Conservation (phyloP, 2,113 vertebrate species). For the Empidonax traillii region DNA sequence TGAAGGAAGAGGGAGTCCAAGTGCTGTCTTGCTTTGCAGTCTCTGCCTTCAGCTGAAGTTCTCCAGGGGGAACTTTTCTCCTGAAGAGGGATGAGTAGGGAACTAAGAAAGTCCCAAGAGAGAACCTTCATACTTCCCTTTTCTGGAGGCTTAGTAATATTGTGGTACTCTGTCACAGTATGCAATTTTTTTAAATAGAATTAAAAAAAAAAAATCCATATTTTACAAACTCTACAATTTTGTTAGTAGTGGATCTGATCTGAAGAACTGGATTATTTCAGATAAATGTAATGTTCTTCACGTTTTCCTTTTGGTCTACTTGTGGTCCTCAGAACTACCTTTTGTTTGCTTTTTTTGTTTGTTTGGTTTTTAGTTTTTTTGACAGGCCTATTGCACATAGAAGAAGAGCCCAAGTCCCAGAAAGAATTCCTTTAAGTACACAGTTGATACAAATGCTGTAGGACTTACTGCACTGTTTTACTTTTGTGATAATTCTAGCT, state of each 20-base stretch:
- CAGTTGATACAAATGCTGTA: neutral
- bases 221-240: neutral
- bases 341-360: neutral
- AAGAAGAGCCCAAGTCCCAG: neutral
- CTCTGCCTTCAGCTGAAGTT: neutral
- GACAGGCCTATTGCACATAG: rapidly evolving
- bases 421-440: neutral
- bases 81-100: neutral
- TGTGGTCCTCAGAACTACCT: neutral
- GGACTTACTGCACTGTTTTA: neutral
- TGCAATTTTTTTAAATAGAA: neutral
- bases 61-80: neutral
- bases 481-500: neutral
- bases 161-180: neutral
- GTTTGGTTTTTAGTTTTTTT: neutral
- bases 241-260: neutral
- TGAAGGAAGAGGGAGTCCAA: neutral
- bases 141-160: neutral
- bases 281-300: neutral
- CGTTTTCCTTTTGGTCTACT: neutral
- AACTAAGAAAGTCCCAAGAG: neutral
- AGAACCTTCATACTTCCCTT: neutral
- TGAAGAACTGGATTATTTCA: neutral
- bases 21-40: rapidly evolving
- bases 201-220: no score